Evolutionary conservation across 2,797 vertebrate species (phyloP).

Genomic region (Moxostoma hubbsi): DNA sequence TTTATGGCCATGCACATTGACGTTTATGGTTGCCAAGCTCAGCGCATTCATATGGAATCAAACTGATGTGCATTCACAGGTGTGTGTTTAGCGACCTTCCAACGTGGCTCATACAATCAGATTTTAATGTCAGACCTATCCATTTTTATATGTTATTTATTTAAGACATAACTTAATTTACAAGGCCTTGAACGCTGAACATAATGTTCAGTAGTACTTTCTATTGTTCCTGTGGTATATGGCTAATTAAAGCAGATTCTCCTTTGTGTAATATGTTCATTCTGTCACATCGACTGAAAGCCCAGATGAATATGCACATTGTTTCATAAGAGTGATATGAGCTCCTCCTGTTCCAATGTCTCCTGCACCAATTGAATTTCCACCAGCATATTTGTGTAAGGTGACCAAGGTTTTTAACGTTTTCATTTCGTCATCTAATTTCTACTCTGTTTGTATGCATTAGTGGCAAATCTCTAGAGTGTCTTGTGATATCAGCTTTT

Average conservation of each 20-base stretch:
- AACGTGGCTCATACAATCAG: background rate
- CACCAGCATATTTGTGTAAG: slow-evolving; percentile 69
- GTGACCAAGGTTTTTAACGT: slow-evolving; percentile 61
- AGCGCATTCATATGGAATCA: too few relatives aligned
- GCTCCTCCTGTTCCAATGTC: slow-evolving; percentile 72
- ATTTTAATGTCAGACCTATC: too few relatives aligned
- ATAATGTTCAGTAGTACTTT: slow-evolving; percentile 67
- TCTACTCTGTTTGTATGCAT: slow-evolving; percentile 54
- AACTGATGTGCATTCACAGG: too few relatives aligned
- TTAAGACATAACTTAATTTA: slow-evolving; percentile 69
- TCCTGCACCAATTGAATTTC: slow-evolving; percentile 72
- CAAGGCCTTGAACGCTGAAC: slow-evolving; percentile 69
- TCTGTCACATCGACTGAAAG: slow-evolving; percentile 68
- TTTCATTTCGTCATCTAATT: slow-evolving; percentile 54
- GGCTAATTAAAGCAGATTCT: slow-evolving; percentile 75
- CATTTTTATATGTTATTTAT: slow-evolving; percentile 56
- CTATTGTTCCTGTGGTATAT: slow-evolving; percentile 68
- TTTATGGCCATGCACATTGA: too few relatives aligned
- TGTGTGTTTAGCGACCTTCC: background rate
- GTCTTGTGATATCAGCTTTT: background rate
- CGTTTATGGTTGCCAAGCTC: too few relatives aligned
- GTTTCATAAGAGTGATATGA: slow-evolving; percentile 66
- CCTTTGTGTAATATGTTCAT: slow-evolving; percentile 66
- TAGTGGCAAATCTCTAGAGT: background rate
- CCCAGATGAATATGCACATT: slow-evolving; percentile 67